phyloP scores from a whole-genome alignment of 2,888 invertebrate species.

The Ochropacha duplaris region DNA sequence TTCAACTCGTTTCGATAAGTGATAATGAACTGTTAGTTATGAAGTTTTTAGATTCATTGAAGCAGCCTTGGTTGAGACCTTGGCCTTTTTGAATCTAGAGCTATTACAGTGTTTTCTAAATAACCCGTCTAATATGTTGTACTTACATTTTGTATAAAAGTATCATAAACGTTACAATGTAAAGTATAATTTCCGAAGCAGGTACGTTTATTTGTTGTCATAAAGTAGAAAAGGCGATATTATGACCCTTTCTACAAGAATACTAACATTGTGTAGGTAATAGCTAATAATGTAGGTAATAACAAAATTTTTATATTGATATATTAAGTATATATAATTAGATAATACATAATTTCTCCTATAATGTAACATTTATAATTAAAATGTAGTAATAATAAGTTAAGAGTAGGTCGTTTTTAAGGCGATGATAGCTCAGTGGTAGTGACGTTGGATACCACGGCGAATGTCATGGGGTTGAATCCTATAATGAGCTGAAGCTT shows the following conservation, averaged over 20 bases:
- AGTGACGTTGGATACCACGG: no score
- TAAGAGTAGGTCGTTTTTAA: no score
- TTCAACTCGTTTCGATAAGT: conserved; percentile 12
- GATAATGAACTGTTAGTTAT: background rate
- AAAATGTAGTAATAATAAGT: no score
- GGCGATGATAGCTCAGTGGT: no score
- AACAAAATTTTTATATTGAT: no score
- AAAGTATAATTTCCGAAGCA: conserved; percentile 34
- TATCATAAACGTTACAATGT: conserved; percentile 31
- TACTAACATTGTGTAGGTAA: conserved; percentile 6
- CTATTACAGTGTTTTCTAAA: conserved; percentile 9
- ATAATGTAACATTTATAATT: no score
- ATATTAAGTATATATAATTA: no score
- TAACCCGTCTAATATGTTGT: conserved; percentile 10
- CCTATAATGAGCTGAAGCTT: no score
- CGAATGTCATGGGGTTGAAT: no score
- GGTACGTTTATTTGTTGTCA: conserved; percentile 37
- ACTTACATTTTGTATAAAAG: conserved; percentile 21
- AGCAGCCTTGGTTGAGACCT: background rate
- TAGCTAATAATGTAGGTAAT: no score
- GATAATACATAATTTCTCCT: no score
- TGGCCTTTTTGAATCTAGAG: background rate
- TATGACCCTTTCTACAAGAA: conserved; percentile 4
- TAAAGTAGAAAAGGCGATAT: conserved; percentile 34
- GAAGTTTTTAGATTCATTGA: background rate